Evolutionary conservation across 2,113 vertebrate genomes (phyloP).

Genomic region (Siniperca knerii): DNA sequence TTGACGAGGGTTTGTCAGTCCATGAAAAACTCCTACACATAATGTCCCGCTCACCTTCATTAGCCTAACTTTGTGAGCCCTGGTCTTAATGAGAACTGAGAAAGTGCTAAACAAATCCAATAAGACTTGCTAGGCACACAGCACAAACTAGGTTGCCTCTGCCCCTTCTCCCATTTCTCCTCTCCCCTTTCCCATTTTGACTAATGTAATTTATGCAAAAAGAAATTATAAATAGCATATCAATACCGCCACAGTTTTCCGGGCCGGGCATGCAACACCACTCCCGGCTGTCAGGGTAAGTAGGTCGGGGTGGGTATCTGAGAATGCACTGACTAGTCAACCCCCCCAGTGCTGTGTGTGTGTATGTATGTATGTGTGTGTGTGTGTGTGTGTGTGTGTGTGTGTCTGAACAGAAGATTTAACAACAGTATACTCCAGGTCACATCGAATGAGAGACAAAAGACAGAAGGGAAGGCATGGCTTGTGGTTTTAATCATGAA

Average conservation of each 20-base stretch:
- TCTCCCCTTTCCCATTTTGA: conserved; percentile 69
- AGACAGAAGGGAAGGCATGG: conserved; percentile 34
- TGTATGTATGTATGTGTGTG: conserved; percentile 17
- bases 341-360: conserved; percentile 13
- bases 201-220: conserved; percentile 84
- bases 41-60: conserved; percentile 65
- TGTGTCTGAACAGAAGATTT: conserved; percentile 55
- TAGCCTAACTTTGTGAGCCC: conserved; percentile 53
- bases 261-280: conserved; percentile 67
- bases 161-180: conserved; percentile 48
- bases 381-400: conserved; percentile 29
- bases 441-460: conserved; percentile 59
- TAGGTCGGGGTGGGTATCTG: conserved; percentile 70
- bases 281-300: conserved; percentile 75
- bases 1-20: conserved; percentile 33
- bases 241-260: conserved; percentile 76
- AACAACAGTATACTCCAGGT: conserved; percentile 44
- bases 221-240: conserved; percentile 84
- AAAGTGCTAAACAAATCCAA: conserved; percentile 61
- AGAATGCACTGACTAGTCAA: conserved; percentile 40
- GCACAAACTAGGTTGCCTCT: conserved; percentile 74
- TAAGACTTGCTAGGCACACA: conserved; percentile 49
- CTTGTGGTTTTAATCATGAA: conserved; percentile 59
- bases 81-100: conserved; percentile 69
- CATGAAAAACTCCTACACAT: conserved; percentile 33